These are phyloP conservation scores for Spilosoma lubricipeda DNA, from an alignment of 2,888 invertebrate species.

Conservation along the genomic window DNA sequence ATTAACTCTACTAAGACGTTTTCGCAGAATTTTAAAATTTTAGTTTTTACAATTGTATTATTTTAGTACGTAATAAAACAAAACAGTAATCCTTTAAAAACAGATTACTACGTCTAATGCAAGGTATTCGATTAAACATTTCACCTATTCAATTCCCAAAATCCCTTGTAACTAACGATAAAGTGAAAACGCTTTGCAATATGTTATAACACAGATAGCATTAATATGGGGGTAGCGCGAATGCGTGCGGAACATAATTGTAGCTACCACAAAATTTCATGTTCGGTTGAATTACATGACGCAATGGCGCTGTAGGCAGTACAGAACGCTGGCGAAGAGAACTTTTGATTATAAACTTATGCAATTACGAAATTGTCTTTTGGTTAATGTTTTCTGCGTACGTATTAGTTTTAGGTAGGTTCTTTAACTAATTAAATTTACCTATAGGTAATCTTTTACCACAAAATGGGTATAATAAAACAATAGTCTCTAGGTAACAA, in stretches of 20 bases:
- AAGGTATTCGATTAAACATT: background rate
- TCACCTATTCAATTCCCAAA: constrained; percentile 17
- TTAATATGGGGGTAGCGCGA: constrained; percentile 35
- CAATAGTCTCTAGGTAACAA: too few species aligned
- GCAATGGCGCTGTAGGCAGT: constrained; percentile 43
- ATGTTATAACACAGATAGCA: constrained; percentile 14
- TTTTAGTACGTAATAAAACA: too few species aligned
- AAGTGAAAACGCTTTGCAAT: constrained; percentile 1
- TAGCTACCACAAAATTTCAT: constrained; percentile 63
- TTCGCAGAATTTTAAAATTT: background rate
- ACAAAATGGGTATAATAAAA: too few species aligned
- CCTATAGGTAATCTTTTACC: background rate
- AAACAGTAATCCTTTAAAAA: background rate
- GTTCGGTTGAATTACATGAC: constrained; percentile 63
- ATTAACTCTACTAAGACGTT: background rate
- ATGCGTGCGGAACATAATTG: constrained; percentile 57
- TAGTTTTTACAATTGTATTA: too few species aligned
- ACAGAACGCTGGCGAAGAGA: constrained; percentile 44
- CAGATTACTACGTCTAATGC: background rate
- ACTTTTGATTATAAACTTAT: constrained; percentile 57
- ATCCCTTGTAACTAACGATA: constrained; percentile 12
- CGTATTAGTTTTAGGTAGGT: constrained; percentile 3
- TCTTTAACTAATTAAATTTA: background rate
- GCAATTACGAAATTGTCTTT: constrained; percentile 41
- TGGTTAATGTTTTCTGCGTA: constrained; percentile 29